phyloP scores from a whole-genome alignment of 1,140 invertebrate genomes.

The Medauroidea extradentata region DNA sequence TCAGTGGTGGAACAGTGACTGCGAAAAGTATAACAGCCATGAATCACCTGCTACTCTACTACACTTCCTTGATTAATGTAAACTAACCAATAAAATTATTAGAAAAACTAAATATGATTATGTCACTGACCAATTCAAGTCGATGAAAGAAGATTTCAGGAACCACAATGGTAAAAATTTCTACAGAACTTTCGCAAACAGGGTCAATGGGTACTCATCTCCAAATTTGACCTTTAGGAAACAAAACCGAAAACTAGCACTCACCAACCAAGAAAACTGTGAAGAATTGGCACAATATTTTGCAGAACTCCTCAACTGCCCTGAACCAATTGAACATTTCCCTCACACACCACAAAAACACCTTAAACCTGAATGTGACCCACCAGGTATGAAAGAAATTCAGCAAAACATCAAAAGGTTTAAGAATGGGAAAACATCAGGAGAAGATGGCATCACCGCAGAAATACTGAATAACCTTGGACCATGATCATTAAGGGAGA shows the following conservation, averaged over 20 bases:
- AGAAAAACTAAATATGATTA: neutral
- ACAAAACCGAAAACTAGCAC: neutral
- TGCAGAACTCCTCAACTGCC: neutral
- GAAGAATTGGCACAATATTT: neutral
- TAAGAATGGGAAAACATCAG: too few relatives aligned
- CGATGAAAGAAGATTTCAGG: neutral
- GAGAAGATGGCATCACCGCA: too few relatives aligned
- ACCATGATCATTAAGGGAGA: too few relatives aligned
- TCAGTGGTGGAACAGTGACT: neutral
- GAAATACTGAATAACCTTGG: too few relatives aligned
- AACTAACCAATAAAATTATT: neutral
- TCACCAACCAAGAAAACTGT: neutral
- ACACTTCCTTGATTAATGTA: neutral
- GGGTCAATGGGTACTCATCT: neutral
- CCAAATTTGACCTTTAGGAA: neutral
- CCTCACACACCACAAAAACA: too few relatives aligned
- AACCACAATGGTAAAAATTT: neutral
- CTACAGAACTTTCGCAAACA: neutral
- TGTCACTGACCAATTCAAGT: neutral
- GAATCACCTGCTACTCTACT: neutral
- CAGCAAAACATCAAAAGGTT: too few relatives aligned
- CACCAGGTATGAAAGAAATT: too few relatives aligned
- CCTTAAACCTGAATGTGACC: too few relatives aligned
- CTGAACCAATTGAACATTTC: too few relatives aligned
- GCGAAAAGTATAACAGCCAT: neutral